These are phyloP conservation scores for Rhaphigaster nebulosa DNA, from an alignment of 2,888 invertebrate species.

Conservation along the genomic window DNA sequence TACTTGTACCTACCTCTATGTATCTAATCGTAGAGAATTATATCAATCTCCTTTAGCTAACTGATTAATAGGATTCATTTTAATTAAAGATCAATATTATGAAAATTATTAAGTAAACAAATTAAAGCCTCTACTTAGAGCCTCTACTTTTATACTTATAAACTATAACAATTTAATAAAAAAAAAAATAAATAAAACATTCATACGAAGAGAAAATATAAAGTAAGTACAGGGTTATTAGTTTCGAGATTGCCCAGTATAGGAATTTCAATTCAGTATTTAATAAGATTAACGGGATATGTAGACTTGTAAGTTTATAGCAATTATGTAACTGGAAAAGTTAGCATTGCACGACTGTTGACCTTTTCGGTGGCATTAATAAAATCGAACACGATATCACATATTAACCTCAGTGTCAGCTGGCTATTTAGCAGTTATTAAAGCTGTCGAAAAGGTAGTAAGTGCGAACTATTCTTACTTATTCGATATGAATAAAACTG, in stretches of 20 bases:
- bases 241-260: background rate
- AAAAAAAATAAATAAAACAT: too few relatives aligned
- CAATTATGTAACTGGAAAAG: constrained; percentile 6
- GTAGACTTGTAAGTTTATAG: background rate
- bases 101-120: too few relatives aligned
- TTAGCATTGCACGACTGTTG: background rate
- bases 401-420: background rate
- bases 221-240: background rate
- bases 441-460: background rate
- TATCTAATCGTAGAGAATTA: too few relatives aligned
- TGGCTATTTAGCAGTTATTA: background rate
- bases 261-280: background rate
- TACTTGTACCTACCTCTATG: too few relatives aligned
- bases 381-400: background rate
- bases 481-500: background rate
- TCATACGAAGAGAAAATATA: too few relatives aligned
- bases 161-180: too few relatives aligned
- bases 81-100: too few relatives aligned
- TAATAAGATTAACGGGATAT: background rate
- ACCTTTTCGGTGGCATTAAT: constrained; percentile 22
- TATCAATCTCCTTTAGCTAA: too few relatives aligned
- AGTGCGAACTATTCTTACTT: background rate
- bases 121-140: too few relatives aligned
- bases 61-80: too few relatives aligned
- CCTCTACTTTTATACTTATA: too few relatives aligned